Base-by-base conservation (phyloP, 2,888 invertebrate species). In the Laspeyria flexula region DNA sequence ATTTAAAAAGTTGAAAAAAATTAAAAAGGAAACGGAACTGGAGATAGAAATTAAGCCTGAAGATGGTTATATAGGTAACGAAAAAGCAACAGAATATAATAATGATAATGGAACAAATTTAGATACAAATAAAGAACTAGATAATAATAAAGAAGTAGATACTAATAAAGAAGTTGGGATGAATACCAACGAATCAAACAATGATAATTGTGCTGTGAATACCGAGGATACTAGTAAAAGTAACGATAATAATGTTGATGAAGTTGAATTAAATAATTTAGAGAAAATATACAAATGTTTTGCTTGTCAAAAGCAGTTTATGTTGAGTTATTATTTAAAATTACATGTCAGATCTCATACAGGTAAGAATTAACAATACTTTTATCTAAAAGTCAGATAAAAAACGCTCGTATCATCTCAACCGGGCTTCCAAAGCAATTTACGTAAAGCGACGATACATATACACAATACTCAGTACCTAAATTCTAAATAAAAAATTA, bases 261-360 rank as follows among this genome's bases (percentile, higher is more conserved):
- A 61, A 11, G 54, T 48, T 7, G 76, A 77, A 1, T 44, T 73
- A 11, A 43, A 66, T 11, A 77, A 87, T 53, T 67, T 89, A 60
- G 79, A 87, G 61, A 88, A 86, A 60, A 87, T 91, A 11, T 92
- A 88, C 35, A 90, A 91, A 65, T 92, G 91, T 59, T 90, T 87
- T 61, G 89, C 85, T 0, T 92, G 91, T 56, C 77, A 83, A 27
- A 92, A 91, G 39, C 86, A 89, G 45, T 92, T 92, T 39, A 79
- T 85, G 0, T 60, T 92, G 13, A 89, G 91, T 56, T 92, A 92
- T 51, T 92, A 92, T 55, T 74, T 92, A 35, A 86, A 88, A 39
- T 60, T 92, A 6, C 91, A 92, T 33, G 91, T 92, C 0, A 72
- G 91, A 34, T 91, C 91, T 0, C 91, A 92, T 60, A 92, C 91